Evolutionary conservation across 2,113 vertebrate genomes (phyloP).

Genomic region (Protomyctophum bolini): DNA sequence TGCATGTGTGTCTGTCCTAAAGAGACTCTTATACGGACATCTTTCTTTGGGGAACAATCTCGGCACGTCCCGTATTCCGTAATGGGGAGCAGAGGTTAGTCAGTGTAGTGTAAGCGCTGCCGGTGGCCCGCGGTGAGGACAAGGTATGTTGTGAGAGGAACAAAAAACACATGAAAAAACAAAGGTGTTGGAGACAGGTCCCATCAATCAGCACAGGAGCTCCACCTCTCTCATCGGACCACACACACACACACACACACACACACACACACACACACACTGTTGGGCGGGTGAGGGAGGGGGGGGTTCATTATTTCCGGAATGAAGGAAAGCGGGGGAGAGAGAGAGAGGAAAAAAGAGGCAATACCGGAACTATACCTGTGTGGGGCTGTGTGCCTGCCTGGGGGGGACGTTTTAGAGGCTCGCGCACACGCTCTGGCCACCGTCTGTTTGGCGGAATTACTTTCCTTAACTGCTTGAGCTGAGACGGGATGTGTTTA

Average conservation of each 20-base stretch:
- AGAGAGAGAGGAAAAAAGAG: slow-evolving; percentile 23
- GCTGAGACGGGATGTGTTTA: neutral
- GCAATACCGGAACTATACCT: slow-evolving; percentile 73
- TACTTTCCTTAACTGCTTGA: slow-evolving; percentile 67
- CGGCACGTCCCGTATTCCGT: no score
- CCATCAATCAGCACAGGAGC: slow-evolving; percentile 63
- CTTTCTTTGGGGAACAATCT: slow-evolving; percentile 22
- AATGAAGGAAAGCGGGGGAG: slow-evolving; percentile 42
- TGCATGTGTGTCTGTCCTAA: slow-evolving; percentile 1
- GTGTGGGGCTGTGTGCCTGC: slow-evolving; percentile 59
- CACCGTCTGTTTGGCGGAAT: slow-evolving; percentile 42
- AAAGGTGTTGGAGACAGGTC: slow-evolving; percentile 47
- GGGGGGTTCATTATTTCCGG: slow-evolving; percentile 73
- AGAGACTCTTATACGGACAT: slow-evolving; percentile 15
- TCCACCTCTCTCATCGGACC: slow-evolving; percentile 64
- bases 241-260: no score
- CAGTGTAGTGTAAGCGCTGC: slow-evolving; percentile 46
- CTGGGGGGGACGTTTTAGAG: slow-evolving; percentile 59
- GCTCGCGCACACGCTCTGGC: slow-evolving; percentile 42
- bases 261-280: no score
- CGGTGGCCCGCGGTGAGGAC: slow-evolving; percentile 47
- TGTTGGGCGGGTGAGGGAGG: slow-evolving; percentile 21
- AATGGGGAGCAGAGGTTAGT: no score
- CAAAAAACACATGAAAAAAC: slow-evolving; percentile 15
- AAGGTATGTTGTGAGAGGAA: slow-evolving; percentile 42